These are phyloP conservation scores for Nerophis ophidion DNA, from an alignment of 2,113 vertebrate genomes.

Conservation along the genomic window DNA sequence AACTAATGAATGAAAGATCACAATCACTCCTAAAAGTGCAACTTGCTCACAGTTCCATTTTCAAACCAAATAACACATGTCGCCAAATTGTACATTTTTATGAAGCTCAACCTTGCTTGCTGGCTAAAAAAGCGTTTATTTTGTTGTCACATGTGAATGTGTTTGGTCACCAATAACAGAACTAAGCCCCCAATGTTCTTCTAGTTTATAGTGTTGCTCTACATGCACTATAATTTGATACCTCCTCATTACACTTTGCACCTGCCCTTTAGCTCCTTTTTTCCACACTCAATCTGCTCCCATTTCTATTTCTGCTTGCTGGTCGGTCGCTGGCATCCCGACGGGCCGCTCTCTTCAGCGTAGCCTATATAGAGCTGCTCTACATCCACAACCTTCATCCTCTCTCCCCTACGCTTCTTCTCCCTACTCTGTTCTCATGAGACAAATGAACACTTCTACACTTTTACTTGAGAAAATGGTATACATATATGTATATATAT, in stretches of 20 bases:
- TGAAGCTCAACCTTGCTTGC: no score
- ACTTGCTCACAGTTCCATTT: no score
- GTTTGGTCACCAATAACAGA: neutral
- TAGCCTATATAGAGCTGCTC: slow-evolving; percentile 68
- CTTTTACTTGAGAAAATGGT: no score
- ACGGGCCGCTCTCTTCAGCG: slow-evolving; percentile 48
- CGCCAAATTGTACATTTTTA: no score
- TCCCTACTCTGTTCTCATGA: slow-evolving; percentile 7
- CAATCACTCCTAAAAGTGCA: no score
- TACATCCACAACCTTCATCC: slow-evolving; percentile 67
- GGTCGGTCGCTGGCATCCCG: slow-evolving; percentile 55
- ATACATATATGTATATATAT: no score
- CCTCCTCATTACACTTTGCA: slow-evolving; percentile 23
- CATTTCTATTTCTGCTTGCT: slow-evolving; percentile 65
- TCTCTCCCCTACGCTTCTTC: slow-evolving; percentile 33
- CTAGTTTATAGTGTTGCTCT: neutral
- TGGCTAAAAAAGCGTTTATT: no score
- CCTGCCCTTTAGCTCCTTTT: slow-evolving; percentile 22
- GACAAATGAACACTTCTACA: no score
- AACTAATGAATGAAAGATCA: no score
- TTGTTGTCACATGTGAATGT: neutral
- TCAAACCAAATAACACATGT: no score
- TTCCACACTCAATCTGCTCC: slow-evolving; percentile 43
- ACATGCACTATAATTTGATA: neutral
- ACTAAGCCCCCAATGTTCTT: neutral